A percentile compares a stretch with the other conserved stretches of the same genome.
Evolutionary conservation across 2,113 vertebrate genomes (phyloP).

Genomic region (Solenodon paradoxus): DNA sequence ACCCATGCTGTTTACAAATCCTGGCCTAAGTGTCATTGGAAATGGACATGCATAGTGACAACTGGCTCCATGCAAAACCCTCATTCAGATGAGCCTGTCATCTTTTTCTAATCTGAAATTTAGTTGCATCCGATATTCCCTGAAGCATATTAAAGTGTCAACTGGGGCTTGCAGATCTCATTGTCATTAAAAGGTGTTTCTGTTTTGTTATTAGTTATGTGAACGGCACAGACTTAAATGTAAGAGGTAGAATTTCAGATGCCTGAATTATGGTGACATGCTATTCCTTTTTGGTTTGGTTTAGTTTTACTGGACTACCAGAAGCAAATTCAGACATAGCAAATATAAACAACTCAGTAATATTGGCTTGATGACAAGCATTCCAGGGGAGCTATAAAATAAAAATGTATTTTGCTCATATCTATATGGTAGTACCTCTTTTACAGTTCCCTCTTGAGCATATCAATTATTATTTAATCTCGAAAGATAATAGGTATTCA

Average conservation of each 20-base stretch:
- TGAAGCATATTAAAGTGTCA: neutral
- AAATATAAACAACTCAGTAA: neutral
- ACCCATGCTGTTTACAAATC: neutral
- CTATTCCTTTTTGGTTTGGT: neutral
- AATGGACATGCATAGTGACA: neutral
- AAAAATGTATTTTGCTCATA: neutral
- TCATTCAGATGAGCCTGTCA: neutral
- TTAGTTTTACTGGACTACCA: neutral
- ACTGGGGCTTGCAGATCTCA: fast-evolving
- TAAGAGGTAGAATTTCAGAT: neutral
- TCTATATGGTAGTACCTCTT: neutral
- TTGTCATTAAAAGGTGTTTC: neutral
- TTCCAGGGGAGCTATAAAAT: neutral
- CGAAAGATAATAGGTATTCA: neutral
- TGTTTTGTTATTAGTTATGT: neutral
- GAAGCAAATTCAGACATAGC: neutral
- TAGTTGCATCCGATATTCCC: neutral
- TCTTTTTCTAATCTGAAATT: conserved; percentile 16
- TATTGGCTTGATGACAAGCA: neutral
- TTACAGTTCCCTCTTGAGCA: neutral
- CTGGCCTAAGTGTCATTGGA: neutral
- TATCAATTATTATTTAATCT: neutral
- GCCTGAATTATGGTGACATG: neutral
- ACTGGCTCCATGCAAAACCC: neutral
- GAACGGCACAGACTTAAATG: neutral